Evolutionary conservation across 1,140 invertebrate genomes (phyloP).

Genomic region (Homalodisca vitripennis): DNA sequence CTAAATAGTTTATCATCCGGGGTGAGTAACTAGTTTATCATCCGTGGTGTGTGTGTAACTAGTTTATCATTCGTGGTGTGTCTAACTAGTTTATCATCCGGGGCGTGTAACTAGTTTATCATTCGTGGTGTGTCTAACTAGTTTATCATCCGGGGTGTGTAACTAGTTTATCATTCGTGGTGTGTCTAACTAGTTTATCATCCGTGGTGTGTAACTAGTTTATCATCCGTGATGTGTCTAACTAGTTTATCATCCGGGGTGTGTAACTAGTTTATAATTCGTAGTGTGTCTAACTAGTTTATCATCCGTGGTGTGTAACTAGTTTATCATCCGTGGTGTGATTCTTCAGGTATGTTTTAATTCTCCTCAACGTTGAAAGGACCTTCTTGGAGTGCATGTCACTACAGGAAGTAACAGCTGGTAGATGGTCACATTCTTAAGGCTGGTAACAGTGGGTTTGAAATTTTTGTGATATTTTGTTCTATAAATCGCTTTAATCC

Average conservation of each 20-base stretch:
- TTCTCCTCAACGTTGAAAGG: neutral
- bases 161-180: neutral
- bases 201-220: neutral
- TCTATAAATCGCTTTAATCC: constrained; percentile 1
- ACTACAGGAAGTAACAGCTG: neutral
- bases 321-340: neutral
- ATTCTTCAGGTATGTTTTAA: neutral
- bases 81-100: too few relatives aligned
- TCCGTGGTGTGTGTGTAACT: too few relatives aligned
- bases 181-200: neutral
- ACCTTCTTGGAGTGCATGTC: neutral
- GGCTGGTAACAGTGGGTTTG: constrained; percentile 5
- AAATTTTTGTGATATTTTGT: constrained; percentile 14
- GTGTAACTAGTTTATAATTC: constrained; percentile 12
- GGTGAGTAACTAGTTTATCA: too few relatives aligned
- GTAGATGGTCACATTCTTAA: neutral
- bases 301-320: neutral
- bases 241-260: neutral
- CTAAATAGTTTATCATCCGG: too few relatives aligned
- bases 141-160: too few relatives aligned
- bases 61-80: too few relatives aligned
- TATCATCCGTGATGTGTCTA: neutral
- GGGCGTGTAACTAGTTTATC: too few relatives aligned
- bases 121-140: too few relatives aligned
- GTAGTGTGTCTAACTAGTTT: neutral